Conservation (phyloP, 2,797 vertebrate species). For the Setipinna tenuifilis region DNA sequence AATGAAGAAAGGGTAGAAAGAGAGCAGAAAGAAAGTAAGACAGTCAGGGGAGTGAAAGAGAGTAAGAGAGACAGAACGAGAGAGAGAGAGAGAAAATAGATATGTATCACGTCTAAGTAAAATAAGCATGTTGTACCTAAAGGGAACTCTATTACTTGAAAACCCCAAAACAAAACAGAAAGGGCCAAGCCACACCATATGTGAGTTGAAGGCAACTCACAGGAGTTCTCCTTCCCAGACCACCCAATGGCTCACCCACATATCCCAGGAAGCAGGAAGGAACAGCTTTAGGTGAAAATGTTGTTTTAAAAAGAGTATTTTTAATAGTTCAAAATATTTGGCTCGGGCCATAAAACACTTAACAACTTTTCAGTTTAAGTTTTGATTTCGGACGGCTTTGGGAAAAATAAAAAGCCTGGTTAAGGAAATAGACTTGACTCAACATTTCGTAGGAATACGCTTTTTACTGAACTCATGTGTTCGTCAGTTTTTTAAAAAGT, state of each 20-base stretch:
- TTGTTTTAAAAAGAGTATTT: neutral
- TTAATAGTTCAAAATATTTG: conserved; percentile 14
- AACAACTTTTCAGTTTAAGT: neutral
- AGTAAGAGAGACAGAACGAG: conserved; percentile 17
- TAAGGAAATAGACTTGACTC: neutral
- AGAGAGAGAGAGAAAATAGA: conserved; percentile 63
- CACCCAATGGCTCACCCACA: conserved; percentile 77
- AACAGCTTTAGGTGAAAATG: conserved; percentile 47
- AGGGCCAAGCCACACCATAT: conserved; percentile 78
- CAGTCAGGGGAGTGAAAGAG: neutral
- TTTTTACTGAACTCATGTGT: neutral
- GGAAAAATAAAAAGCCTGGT: neutral
- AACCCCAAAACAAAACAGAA: conserved; percentile 79
- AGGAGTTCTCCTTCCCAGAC: conserved; percentile 71
- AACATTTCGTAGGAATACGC: neutral
- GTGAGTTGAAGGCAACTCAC: conserved; percentile 75
- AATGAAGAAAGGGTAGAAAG: conserved; percentile 21
- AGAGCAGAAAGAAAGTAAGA: conserved; percentile 61
- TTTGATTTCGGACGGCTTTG: neutral
- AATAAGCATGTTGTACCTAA: conserved; percentile 80
- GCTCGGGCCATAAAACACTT: neutral
- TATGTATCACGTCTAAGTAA: conserved; percentile 70
- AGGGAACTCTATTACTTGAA: conserved; percentile 78
- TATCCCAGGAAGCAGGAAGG: conserved; percentile 62
- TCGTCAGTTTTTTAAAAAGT: neutral